These are phyloP conservation scores for Pogoniulus pusillus DNA, from an alignment of 2,797 vertebrate species.

Conservation along the genomic window DNA sequence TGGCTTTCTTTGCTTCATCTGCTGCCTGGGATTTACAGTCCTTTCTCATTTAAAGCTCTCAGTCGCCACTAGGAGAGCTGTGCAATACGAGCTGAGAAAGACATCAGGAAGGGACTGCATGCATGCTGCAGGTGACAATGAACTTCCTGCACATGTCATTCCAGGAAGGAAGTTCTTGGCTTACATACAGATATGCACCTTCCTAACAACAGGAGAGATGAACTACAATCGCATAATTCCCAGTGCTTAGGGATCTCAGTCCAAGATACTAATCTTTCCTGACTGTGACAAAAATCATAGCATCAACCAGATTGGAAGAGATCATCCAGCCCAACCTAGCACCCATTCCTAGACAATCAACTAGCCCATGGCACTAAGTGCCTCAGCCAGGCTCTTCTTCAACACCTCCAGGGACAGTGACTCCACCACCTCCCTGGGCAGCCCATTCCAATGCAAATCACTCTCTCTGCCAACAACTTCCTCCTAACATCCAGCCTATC, in stretches of 20 bases:
- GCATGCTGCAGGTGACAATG: accelerated
- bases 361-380: no score
- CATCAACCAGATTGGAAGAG: no score
- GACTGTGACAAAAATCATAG: no score
- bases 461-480: no score
- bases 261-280: not conserved
- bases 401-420: no score
- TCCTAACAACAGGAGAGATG: not conserved
- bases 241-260: not conserved
- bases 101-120: not conserved
- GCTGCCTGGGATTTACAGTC: not conserved
- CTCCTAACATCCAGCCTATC: no score
- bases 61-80: not conserved
- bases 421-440: no score
- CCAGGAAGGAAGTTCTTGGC: not conserved
- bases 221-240: not conserved
- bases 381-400: no score
- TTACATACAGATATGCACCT: accelerated
- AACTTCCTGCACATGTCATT: not conserved
- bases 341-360: no score
- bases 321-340: no score
- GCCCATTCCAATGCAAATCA: no score
- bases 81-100: accelerated
- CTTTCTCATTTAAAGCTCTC: not conserved
- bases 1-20: no score